A percentile compares a stretch with the other conserved stretches of the same genome.
Evolutionary conservation across 2,888 invertebrate species (phyloP).

Genomic region (Epiblema foenella): DNA sequence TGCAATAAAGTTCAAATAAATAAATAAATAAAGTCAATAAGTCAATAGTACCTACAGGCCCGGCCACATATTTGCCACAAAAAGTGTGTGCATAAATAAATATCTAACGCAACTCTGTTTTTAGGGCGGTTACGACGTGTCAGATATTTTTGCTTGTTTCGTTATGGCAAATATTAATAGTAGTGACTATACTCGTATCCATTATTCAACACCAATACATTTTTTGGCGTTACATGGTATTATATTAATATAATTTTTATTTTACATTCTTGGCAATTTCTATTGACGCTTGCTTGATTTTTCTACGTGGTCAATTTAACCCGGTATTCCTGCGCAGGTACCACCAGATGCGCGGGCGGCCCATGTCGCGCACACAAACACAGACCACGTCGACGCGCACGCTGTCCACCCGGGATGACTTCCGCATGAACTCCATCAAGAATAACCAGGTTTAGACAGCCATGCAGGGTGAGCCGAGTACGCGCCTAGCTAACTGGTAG

Average conservation of each 20-base stretch:
- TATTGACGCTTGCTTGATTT: not conserved
- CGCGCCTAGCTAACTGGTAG: not conserved
- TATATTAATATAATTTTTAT: too few species aligned
- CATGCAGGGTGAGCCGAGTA: not conserved
- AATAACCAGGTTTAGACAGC: constrained; percentile 15
- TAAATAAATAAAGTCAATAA: not conserved
- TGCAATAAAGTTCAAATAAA: too few species aligned
- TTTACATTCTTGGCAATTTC: not conserved
- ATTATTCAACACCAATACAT: too few species aligned
- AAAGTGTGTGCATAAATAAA: too few species aligned
- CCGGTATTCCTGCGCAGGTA: constrained; percentile 39
- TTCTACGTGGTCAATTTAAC: not conserved
- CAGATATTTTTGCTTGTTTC: too few species aligned
- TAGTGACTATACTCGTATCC: too few species aligned
- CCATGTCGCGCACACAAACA: constrained; percentile 44
- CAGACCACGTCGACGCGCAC: constrained; percentile 40
- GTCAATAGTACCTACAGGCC: too few species aligned
- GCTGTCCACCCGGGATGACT: constrained; percentile 43
- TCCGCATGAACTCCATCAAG: constrained; percentile 41
- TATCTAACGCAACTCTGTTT: too few species aligned
- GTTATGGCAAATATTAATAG: too few species aligned
- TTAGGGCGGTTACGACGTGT: too few species aligned
- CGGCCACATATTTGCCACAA: not conserved
- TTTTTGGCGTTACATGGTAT: too few species aligned
- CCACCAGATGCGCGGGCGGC: constrained; percentile 44